Conservation (phyloP, 1,140 invertebrate species). For the Leptoteleia sp. region DNA sequence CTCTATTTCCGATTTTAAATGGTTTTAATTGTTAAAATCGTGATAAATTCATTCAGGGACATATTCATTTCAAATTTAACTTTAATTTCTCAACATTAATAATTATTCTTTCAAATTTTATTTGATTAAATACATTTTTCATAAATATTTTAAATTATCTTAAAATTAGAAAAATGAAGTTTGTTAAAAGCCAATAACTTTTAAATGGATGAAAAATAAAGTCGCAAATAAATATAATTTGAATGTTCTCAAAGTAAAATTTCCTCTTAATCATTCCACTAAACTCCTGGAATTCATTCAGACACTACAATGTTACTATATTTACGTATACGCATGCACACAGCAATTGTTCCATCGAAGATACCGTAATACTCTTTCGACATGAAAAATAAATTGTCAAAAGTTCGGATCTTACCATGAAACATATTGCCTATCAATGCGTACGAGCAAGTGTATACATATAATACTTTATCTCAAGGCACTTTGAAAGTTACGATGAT, state of each 20-base stretch:
- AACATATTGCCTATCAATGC: background rate
- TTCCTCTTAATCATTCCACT: too few species aligned
- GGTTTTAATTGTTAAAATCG: too few species aligned
- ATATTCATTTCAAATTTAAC: too few species aligned
- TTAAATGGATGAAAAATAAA: too few species aligned
- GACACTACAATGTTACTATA: constrained; percentile 12
- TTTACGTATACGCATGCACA: constrained; percentile 2
- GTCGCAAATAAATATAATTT: too few species aligned
- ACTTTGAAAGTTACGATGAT: constrained; percentile 55
- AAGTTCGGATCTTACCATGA: background rate
- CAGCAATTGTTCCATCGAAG: background rate
- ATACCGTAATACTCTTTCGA: constrained; percentile 3
- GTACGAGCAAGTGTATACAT: constrained; percentile 37
- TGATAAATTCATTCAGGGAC: too few species aligned
- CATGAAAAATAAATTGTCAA: constrained; percentile 11
- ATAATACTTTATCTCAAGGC: constrained; percentile 62
- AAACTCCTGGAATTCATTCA: constrained; percentile 7
- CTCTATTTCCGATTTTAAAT: too few species aligned
- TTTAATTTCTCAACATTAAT: constrained; percentile 32
- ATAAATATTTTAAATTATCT: too few species aligned
- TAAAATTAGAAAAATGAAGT: too few species aligned
- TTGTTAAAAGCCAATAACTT: too few species aligned
- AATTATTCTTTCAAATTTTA: constrained; percentile 50
- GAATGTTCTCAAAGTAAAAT: too few species aligned
- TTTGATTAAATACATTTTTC: too few species aligned